These are phyloP conservation scores for Archocentrus centrarchus DNA, from an alignment of 2,113 vertebrate species.

Conservation along the genomic window DNA sequence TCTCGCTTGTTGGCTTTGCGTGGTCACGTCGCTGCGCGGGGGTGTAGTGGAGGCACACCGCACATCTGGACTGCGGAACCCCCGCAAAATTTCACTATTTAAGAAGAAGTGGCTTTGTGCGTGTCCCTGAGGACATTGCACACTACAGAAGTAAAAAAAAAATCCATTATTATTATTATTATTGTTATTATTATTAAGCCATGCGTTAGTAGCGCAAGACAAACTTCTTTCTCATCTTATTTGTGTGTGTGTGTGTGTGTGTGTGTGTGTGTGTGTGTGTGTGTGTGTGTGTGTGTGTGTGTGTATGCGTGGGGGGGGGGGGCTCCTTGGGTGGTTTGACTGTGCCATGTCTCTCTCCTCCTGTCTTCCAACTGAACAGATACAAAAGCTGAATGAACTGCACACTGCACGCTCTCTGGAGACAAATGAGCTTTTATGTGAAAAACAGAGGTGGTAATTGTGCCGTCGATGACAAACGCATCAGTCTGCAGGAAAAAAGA, in stretches of 20 bases:
- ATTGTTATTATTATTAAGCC: background rate
- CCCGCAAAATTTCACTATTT: slow-evolving; percentile 41
- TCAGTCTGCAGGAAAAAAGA: background rate
- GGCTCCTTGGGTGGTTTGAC: background rate
- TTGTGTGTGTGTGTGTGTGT: background rate
- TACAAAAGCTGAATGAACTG: slow-evolving; percentile 18
- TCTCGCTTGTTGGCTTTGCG: slow-evolving; percentile 48
- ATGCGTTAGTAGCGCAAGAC: background rate
- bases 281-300: background rate
- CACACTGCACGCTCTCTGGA: background rate
- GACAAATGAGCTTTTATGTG: background rate
- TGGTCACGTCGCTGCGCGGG: slow-evolving; percentile 67
- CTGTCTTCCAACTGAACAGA: slow-evolving; percentile 23
- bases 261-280: too few relatives aligned
- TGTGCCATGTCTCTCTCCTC: slow-evolving; percentile 1
- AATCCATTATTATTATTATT: background rate
- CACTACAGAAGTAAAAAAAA: background rate
- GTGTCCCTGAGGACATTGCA: background rate
- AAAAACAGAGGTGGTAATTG: background rate
- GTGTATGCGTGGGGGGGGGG: too few relatives aligned
- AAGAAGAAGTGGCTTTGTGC: background rate
- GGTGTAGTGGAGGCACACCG: slow-evolving; percentile 67
- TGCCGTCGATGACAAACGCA: background rate
- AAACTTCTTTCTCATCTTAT: background rate
- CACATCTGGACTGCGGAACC: slow-evolving; percentile 75